Evolutionary conservation across 2,113 vertebrate species (phyloP).

Genomic region (Eubucco bourcierii): DNA sequence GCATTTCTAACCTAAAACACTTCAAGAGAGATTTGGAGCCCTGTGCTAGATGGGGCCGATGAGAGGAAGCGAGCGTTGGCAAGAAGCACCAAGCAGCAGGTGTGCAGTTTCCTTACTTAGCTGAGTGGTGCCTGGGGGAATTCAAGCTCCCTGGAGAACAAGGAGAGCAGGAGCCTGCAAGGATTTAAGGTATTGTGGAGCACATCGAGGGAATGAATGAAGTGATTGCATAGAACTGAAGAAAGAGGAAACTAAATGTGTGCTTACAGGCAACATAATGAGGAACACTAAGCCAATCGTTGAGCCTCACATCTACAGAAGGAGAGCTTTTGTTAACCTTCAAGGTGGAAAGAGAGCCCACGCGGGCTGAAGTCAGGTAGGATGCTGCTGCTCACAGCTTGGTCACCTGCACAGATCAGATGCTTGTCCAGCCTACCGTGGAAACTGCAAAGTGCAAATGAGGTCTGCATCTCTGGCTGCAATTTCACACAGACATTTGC

Average conservation of each 20-base stretch:
- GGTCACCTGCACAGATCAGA: background rate
- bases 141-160: background rate
- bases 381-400: background rate
- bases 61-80: background rate
- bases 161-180: background rate
- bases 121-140: background rate
- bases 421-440: background rate
- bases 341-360: background rate
- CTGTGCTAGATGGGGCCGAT: background rate
- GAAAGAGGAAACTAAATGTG: background rate
- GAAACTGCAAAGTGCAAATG: background rate
- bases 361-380: background rate
- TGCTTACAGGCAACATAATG: background rate
- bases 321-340: background rate
- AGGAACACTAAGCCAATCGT: background rate
- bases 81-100: conserved; percentile 3
- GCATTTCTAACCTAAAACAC: background rate
- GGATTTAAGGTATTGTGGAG: conserved; percentile 9
- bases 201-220: background rate
- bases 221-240: background rate
- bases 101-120: conserved; percentile 1
- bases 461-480: background rate
- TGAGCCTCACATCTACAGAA: background rate
- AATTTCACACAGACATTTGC: background rate
- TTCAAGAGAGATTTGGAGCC: background rate